These are phyloP conservation scores for Charadrius vociferus DNA, from an alignment of 2,113 vertebrate genomes.

Conservation along the genomic window DNA sequence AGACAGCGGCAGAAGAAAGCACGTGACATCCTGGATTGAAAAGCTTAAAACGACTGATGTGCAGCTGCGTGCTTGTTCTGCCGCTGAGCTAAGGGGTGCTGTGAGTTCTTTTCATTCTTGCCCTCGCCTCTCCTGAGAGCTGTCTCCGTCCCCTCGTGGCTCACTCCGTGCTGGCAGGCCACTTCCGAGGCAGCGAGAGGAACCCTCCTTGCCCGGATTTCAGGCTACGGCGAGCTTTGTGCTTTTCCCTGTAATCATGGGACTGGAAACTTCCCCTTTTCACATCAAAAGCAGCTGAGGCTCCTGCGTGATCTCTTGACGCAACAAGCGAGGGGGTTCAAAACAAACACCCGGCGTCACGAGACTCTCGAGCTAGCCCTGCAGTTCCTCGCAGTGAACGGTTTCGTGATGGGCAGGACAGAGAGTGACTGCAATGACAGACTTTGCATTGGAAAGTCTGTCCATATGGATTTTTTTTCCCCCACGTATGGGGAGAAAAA, in stretches of 20 bases:
- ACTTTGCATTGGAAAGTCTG: background rate
- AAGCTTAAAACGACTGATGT: background rate
- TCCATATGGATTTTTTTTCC: too few species aligned
- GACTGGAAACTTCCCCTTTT: background rate
- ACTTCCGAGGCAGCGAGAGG: background rate
- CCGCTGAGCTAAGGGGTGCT: background rate
- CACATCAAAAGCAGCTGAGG: background rate
- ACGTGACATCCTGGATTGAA: background rate
- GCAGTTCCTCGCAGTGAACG: background rate
- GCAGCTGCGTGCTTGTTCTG: background rate
- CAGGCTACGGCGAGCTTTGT: background rate
- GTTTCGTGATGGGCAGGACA: background rate
- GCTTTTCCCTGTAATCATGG: background rate
- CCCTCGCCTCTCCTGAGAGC: background rate
- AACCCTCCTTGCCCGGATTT: background rate
- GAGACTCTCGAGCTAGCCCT: fast-evolving
- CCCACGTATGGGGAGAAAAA: background rate
- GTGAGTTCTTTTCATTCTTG: background rate
- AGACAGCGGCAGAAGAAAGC: background rate
- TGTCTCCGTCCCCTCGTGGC: background rate
- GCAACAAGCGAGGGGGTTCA: background rate
- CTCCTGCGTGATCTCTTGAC: fast-evolving
- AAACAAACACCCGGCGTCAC: background rate
- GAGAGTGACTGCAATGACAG: background rate
- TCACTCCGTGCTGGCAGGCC: background rate